Evolutionary conservation across 2,113 vertebrate species (phyloP), one percentile per base, ranked within the genome.

Genomic region (Axis porcinus): DNA sequence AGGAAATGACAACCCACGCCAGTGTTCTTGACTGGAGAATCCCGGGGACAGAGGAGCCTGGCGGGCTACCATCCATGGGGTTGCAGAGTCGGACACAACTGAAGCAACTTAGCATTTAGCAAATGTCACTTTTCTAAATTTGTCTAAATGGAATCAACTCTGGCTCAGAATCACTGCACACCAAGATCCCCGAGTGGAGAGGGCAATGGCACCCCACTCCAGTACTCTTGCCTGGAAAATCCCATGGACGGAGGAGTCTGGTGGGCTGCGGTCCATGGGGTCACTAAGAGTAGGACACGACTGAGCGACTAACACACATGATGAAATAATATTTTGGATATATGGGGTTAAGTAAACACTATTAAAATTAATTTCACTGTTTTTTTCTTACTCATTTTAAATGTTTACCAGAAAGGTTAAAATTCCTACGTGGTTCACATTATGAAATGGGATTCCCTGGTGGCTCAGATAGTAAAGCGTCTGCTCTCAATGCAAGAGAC

Each of bases 401-500:
- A 23, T 58, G 2, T 62, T 91, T 76, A 16, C 10, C 23, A 78
- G 85, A 82, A 62, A 76, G 30, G 43, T 43, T 55, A 87, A 76
- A 78, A 87, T 58, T 76, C 60, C 27, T 33, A 16, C 4, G 0
- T n/a, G 30, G 47, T 21, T 62, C 17, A 2, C 21, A 14, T 54
- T 86, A 23, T 79, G 64, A 70, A 67, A 67, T 67, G 64, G 64
- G 17, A 8, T 67, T 67, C 64, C 17, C 64, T 67, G 17, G 64
- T 67, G 64, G 33, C 8, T n/a, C 62, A 67, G 8, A n/a, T 0
- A 1, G 62, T 67, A 67, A 67, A n/a, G 62, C 4, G 0, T 67
- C n/a, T 36, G 33, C 33, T 17, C 4, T 9, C 4, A 67, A 67
- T 2, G 17, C 0, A 2, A 2, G 17, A 70, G 8, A 11, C 64